Evolutionary conservation across 2,888 invertebrate species (phyloP), one percentile per base, ranked within the genome.

Genomic region (Gandaritis pyraliata): DNA sequence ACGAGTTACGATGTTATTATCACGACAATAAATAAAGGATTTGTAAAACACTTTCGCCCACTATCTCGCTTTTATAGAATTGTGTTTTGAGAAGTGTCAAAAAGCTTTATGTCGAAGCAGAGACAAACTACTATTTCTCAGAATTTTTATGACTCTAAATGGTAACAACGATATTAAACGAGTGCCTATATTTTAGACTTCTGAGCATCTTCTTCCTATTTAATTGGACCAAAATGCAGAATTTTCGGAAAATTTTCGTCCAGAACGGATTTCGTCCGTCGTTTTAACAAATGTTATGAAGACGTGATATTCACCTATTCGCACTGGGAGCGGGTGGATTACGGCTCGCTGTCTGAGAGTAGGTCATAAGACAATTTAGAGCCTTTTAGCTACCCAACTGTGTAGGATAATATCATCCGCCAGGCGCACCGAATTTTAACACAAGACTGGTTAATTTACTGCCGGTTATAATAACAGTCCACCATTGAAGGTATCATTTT

Each of bases 251-350:
- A n/a, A n/a, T n/a, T n/a, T n/a, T n/a, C n/a, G n/a, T n/a, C 46
- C 38, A 16, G 23, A n/a, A n/a, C n/a, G 56, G 41, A 57, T 57
- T 51, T 23, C 18, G 45, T 18, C 36, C 16, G 48, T 48, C 49
- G 30, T 58, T 36, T 41, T 56, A 56, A 56, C 46, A 51, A 58
- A 58, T 58, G 52, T 39, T 47, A 39, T 58, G 47, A 58, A 58
- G 39, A 39, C 46, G 51, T 51, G 51, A 51, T 58, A 58, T 51
- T 51, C 43, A 45, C 41, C 57, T 50, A 43, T 43, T 23, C 30
- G 23, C 58, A n/a, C 36, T 29, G 41, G 38, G 58, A 51, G 10
- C 5, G 36, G 36, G 57, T 39, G 58, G 52, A 47, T 58, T 58
- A 52, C 39, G 46, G 46, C 45, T 39, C 46, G 18, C 47, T 58